phyloP scores from a whole-genome alignment of 2,113 vertebrate genomes.

The Dicerorhinus sumatrensis region DNA sequence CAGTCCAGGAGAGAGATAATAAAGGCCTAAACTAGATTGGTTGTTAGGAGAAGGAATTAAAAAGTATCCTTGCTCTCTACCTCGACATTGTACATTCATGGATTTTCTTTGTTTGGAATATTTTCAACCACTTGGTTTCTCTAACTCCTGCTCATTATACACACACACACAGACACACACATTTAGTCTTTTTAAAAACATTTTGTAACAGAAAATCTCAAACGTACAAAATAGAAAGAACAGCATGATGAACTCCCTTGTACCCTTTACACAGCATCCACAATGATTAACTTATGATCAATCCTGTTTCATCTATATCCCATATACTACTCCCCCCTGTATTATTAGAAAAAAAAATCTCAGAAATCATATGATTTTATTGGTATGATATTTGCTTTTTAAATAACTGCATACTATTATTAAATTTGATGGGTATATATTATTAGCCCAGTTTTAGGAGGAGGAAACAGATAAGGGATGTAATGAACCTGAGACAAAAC shows the following conservation, averaged over 20 bases:
- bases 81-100: background rate
- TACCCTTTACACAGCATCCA: background rate
- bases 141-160: background rate
- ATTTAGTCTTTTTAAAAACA: background rate
- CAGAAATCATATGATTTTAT: background rate
- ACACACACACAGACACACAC: background rate
- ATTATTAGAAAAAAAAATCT: background rate
- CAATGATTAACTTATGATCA: background rate
- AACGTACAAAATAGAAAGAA: background rate
- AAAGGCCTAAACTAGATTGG: background rate
- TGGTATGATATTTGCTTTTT: background rate
- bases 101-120: background rate
- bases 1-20: background rate
- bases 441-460: background rate
- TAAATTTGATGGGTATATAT: background rate
- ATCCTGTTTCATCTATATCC: background rate
- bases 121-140: background rate
- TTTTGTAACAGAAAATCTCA: background rate
- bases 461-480: background rate
- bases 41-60: background rate
- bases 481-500: background rate
- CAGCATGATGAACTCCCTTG: background rate
- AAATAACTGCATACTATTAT: background rate
- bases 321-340: background rate
- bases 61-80: background rate